Conservation (phyloP, 2,888 invertebrate species). For the Drosophila setosimentum region DNA sequence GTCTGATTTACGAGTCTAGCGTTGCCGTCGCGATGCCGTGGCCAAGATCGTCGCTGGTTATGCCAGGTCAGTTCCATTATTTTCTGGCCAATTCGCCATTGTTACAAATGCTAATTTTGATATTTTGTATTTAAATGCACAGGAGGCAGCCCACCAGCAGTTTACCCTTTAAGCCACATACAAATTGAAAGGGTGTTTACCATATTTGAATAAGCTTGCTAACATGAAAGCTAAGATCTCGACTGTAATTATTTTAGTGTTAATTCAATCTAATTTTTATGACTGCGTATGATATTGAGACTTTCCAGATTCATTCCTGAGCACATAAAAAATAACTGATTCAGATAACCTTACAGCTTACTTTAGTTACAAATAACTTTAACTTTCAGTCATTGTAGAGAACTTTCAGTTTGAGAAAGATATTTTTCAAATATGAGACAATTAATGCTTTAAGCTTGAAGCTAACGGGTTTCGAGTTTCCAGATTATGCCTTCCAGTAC, state of each 20-base stretch:
- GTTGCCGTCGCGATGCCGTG: constrained; percentile 45
- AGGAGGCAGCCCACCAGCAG: constrained; percentile 42
- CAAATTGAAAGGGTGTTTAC: background rate
- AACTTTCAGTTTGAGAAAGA: background rate
- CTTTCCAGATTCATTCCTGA: background rate
- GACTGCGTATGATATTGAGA: too few relatives aligned
- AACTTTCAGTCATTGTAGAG: background rate
- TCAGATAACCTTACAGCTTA: background rate
- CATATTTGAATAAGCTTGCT: background rate
- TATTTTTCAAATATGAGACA: accelerated
- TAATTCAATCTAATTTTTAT: background rate
- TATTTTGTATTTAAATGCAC: constrained; percentile 84
- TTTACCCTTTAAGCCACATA: constrained; percentile 27
- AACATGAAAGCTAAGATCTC: accelerated
- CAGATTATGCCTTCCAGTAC: background rate
- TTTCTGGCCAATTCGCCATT: constrained; percentile 82
- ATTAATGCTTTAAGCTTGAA: background rate
- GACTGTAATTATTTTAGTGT: too few relatives aligned
- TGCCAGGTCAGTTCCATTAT: constrained; percentile 81
- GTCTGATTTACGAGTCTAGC: constrained; percentile 72
- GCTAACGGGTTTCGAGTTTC: background rate
- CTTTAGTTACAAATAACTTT: background rate
- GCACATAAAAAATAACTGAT: background rate
- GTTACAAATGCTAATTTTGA: constrained; percentile 84
- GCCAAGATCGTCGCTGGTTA: constrained; percentile 70